A percentile compares a stretch with the other conserved stretches of the same genome.
Conservation (phyloP, 2,888 invertebrate species). For the Conops quadrifasciatus region DNA sequence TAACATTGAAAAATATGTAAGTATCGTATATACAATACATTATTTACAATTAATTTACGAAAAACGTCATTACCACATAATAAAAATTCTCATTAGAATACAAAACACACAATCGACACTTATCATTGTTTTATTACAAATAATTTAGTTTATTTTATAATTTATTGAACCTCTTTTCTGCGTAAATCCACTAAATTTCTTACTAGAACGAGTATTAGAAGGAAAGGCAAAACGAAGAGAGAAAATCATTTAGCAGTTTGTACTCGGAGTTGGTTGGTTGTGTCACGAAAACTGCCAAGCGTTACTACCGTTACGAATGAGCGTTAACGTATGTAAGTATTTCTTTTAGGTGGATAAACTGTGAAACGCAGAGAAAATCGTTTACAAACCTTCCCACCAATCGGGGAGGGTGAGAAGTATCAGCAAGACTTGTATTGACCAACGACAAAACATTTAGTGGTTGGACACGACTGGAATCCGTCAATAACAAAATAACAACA, state of each 20-base stretch:
- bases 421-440: background rate
- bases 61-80: too few relatives aligned
- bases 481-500: background rate
- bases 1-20: too few relatives aligned
- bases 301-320: constrained; percentile 52
- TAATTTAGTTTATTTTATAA: too few relatives aligned
- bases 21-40: too few relatives aligned
- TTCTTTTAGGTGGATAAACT: constrained; percentile 32
- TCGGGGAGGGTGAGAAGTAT: constrained; percentile 7
- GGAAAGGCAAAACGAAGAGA: background rate
- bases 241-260: too few relatives aligned
- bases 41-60: too few relatives aligned
- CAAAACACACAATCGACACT: too few relatives aligned
- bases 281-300: constrained; percentile 57
- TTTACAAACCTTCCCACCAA: background rate
- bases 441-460: constrained; percentile 6
- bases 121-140: too few relatives aligned
- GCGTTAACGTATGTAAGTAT: constrained; percentile 42
- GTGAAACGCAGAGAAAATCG: background rate
- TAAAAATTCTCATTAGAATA: too few relatives aligned
- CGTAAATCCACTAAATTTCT: too few relatives aligned
- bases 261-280: constrained; percentile 39
- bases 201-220: too few relatives aligned
- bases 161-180: too few relatives aligned
- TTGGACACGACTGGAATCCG: constrained; percentile 3